These are phyloP conservation scores for Apocrypta bakeri DNA, from an alignment of 1,140 invertebrate species.

Conservation along the genomic window DNA sequence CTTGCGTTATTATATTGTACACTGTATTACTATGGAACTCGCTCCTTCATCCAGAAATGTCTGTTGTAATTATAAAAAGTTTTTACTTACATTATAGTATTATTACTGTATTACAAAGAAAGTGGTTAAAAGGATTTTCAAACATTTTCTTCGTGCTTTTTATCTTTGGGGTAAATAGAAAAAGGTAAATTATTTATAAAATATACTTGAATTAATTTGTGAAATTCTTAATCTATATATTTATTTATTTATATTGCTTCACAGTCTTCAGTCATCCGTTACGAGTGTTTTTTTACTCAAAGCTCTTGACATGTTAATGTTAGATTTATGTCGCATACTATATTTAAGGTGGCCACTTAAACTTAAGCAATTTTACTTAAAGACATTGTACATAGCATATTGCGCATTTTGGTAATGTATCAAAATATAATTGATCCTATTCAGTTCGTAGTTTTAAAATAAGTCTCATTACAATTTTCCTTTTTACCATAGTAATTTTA, in stretches of 20 bases:
- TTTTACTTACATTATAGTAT: conserved; percentile 41
- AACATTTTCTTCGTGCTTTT: conserved; percentile 35
- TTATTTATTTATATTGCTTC: conserved; percentile 22
- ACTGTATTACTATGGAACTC: conserved; percentile 28
- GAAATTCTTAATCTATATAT: conserved; percentile 1
- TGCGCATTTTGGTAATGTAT: conserved; percentile 37
- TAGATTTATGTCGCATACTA: conserved; percentile 35
- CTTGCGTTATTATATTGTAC: conserved; percentile 28
- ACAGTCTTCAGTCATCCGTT: conserved; percentile 41
- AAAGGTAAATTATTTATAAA: conserved; percentile 30
- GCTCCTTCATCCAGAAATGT: conserved; percentile 23
- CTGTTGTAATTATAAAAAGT: conserved; percentile 32
- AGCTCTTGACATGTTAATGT: conserved; percentile 18
- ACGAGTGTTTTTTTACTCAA: conserved; percentile 34
- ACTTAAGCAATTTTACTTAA: conserved; percentile 10
- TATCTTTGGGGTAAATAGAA: conserved; percentile 21
- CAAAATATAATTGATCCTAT: background rate
- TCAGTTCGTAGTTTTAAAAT: background rate
- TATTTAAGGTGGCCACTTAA: conserved; percentile 43
- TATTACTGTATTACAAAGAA: conserved; percentile 22
- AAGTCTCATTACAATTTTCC: background rate
- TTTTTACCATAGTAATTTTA: no score
- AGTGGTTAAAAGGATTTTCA: conserved; percentile 28
- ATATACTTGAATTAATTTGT: background rate
- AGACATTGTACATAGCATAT: conserved; percentile 26